A percentile compares a stretch with the other conserved stretches of the same genome.
Evolutionary conservation across 64 coral and sea anemone genomes (phyloP).

Genomic region (Dendronephthya gigantea): DNA sequence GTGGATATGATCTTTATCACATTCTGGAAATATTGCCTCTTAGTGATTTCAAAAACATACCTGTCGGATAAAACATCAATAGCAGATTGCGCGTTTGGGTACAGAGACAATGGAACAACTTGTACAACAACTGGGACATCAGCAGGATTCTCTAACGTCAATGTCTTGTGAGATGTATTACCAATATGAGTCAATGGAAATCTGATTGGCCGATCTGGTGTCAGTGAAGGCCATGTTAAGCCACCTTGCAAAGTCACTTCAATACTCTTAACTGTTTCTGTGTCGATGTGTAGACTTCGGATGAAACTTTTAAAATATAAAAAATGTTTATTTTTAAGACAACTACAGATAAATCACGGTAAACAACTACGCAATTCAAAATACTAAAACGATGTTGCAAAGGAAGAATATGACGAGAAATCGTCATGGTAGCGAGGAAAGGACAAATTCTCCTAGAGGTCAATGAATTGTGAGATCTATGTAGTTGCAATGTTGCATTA

Average conservation of each 20-base stretch:
- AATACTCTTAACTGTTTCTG: conserved; percentile 70
- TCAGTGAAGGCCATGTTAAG: conserved; percentile 75
- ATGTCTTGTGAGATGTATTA: conserved; percentile 68
- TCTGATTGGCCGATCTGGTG: conserved; percentile 80
- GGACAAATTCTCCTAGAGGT: no score
- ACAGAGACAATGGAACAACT: conserved; percentile 56
- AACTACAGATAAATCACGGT: neutral
- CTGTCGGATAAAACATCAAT: conserved; percentile 69
- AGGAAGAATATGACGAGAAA: no score
- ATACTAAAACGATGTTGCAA: no score
- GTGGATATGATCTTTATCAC: no score
- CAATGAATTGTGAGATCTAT: no score
- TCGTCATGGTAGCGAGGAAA: no score
- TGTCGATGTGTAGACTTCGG: conserved; percentile 57
- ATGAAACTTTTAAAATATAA: conserved; percentile 42
- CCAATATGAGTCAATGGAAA: conserved; percentile 92
- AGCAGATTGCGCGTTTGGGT: conserved; percentile 47
- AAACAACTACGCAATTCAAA: no score
- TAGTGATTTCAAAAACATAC: conserved; percentile 17
- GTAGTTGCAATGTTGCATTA: no score
- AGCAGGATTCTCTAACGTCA: conserved; percentile 69
- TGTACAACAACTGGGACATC: conserved; percentile 60
- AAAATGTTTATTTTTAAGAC: neutral
- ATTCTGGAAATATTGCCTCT: no score
- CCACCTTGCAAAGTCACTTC: conserved; percentile 45